Conservation (phyloP, 2,113 vertebrate species). For the Thalassoma bifasciatum region DNA sequence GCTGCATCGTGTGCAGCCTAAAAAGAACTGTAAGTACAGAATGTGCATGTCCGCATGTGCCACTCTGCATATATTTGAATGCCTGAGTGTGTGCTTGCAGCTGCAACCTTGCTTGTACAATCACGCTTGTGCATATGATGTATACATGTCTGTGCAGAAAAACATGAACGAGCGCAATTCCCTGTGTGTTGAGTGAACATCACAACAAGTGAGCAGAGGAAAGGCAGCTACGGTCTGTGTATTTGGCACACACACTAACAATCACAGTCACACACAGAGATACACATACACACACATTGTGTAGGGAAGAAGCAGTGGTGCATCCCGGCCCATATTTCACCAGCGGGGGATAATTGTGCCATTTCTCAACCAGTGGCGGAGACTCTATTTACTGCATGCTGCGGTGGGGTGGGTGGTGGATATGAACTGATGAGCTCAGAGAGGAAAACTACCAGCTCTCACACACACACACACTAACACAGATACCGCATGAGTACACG, state of each 20-base stretch:
- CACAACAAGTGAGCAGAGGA: conserved; percentile 43
- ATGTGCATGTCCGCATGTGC: background rate
- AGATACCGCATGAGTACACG: conserved; percentile 22
- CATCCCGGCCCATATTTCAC: conserved; percentile 81
- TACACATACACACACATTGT: conserved; percentile 48
- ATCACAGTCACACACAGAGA: conserved; percentile 34
- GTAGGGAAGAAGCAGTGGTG: conserved; percentile 77
- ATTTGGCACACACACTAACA: conserved; percentile 12
- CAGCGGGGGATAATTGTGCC: conserved; percentile 83
- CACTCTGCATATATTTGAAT: background rate
- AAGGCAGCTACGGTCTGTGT: conserved; percentile 21
- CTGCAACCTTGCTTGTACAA: background rate
- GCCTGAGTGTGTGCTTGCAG: background rate
- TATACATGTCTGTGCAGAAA: conserved; percentile 30
- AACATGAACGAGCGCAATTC: conserved; percentile 39
- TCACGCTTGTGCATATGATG: conserved; percentile 22
- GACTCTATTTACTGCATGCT: conserved; percentile 82
- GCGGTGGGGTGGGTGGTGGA: conserved; percentile 78
- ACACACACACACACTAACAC: conserved; percentile 58
- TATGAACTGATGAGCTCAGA: conserved; percentile 81
- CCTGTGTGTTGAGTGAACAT: conserved; percentile 43
- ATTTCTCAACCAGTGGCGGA: conserved; percentile 82
- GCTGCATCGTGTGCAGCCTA: conserved; percentile 37
- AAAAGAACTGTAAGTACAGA: conserved; percentile 20
- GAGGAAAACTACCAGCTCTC: conserved; percentile 79